Conservation (phyloP, 1,140 invertebrate genomes). For the Danaus plexippus region DNA sequence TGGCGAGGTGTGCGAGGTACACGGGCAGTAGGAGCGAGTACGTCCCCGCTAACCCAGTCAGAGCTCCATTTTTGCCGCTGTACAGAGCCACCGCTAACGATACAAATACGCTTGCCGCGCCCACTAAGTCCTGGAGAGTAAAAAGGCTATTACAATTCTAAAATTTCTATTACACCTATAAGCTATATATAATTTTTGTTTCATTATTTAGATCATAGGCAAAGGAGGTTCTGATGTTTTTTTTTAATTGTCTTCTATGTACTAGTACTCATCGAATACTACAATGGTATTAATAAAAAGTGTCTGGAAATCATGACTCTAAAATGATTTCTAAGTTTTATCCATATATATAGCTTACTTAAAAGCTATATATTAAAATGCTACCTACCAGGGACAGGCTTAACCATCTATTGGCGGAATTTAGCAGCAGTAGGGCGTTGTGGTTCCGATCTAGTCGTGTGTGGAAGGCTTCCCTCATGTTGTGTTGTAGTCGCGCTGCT, state of each 20-base stretch:
- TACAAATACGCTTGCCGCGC: constrained; percentile 82
- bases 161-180: too few relatives aligned
- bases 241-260: too few relatives aligned
- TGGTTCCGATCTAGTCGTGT: constrained; percentile 81
- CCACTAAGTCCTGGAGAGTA: constrained; percentile 82
- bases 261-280: too few relatives aligned
- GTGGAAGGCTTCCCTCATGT: constrained; percentile 77
- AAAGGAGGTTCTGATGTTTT: too few relatives aligned
- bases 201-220: too few relatives aligned
- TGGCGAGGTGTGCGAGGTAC: constrained; percentile 87
- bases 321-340: too few relatives aligned
- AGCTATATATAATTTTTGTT: too few relatives aligned
- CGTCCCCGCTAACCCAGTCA: constrained; percentile 81
- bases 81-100: constrained; percentile 78
- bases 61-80: constrained; percentile 71
- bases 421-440: constrained; percentile 82
- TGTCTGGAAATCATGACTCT: too few relatives aligned
- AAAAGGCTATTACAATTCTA: not conserved
- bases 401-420: constrained; percentile 86
- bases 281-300: too few relatives aligned
- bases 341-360: not conserved
- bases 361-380: constrained; percentile 1
- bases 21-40: constrained; percentile 86
- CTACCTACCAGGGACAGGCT: constrained; percentile 80
- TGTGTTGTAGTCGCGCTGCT: constrained; percentile 77